Conservation (phyloP, 2,797 vertebrate species). For the Lepus oiostolus region DNA sequence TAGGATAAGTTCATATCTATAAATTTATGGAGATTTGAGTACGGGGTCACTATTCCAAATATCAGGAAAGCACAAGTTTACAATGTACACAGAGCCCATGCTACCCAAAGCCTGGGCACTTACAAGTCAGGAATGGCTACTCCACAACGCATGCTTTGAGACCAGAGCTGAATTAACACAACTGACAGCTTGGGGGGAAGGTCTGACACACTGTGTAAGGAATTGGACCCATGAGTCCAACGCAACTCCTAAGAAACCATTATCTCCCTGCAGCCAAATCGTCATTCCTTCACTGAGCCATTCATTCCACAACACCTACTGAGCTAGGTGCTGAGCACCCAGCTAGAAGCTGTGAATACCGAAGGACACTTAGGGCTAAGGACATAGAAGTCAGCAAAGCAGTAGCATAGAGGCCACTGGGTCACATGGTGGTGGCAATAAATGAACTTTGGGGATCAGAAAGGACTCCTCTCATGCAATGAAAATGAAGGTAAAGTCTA, state of each 20-base stretch:
- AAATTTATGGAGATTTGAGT: slow-evolving; percentile 43
- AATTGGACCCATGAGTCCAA: not conserved
- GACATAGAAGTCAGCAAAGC: not conserved
- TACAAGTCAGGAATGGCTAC: not conserved
- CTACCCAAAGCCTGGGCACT: not conserved
- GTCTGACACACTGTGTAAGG: not conserved
- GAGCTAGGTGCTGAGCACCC: not conserved
- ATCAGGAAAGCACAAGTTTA: slow-evolving; percentile 23
- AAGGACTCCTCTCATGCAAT: not conserved
- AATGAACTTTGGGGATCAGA: not conserved
- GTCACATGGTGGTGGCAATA: not conserved
- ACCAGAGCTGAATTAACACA: not conserved
- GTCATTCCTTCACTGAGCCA: not conserved
- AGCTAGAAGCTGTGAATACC: not conserved
- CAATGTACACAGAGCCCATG: not conserved
- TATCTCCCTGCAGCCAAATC: not conserved
- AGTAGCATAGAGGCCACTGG: not conserved
- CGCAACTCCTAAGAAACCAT: not conserved
- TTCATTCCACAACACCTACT: not conserved
- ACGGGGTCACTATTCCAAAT: slow-evolving; percentile 34
- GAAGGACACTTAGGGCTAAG: not conserved
- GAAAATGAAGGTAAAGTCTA: not conserved
- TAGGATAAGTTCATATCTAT: not conserved
- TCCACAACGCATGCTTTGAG: not conserved
- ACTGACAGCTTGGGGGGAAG: not conserved